Evolutionary conservation across 2,797 vertebrate genomes (phyloP), one percentile per base, ranked within the genome.

Genomic region (Fistularia tabacaria): DNA sequence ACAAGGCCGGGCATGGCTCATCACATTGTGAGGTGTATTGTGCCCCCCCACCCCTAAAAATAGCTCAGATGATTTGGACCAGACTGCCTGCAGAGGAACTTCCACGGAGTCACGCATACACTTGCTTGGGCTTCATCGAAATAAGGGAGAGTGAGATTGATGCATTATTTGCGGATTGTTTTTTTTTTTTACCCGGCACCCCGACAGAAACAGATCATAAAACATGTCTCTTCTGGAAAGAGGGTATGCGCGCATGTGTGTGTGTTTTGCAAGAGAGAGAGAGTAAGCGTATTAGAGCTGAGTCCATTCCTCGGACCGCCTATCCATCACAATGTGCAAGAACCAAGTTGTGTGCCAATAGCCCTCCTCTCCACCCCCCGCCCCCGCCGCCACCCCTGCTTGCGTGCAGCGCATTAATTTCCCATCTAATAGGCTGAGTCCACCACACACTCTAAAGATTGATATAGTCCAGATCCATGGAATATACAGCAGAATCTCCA

Each of bases 331-430:
- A 53, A 39, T 53, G 38, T 58, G 40, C 49, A 73, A 11, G 55
- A 66, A 54, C 49, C 68, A 68, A 61, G 71, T 63, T 38, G 54
- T 56, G 25, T 79, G 69, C 66, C 73, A 73, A 68, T 79, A 77
- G 71, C 59, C 48, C 59, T 67, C 13, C 52, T 66, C 58, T 1
- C 0, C 62, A 71, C 54, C 55, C 70, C 57, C 59, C 40, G 42
- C 42, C 10, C 13, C 4, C 42, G 6, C 14, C 14, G 8, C 14
- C 43, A 25, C 25, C 25, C 25, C 25, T 25, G 25, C 25, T 5
- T 25, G 25, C 25, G 25, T 25, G 25, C 25, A 71, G 25, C 66
- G 46, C 59, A 71, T 76, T 71, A 52, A 52, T 69, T 74, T 64
- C 59, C 70, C 65, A 48, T 74, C 55, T 75, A 71, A 80, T 73